A percentile compares a stretch with the other conserved stretches of the same genome.
These are phyloP conservation scores for Drosophila chauvacae DNA, from an alignment of 1,140 invertebrate genomes.

Conservation along the genomic window DNA sequence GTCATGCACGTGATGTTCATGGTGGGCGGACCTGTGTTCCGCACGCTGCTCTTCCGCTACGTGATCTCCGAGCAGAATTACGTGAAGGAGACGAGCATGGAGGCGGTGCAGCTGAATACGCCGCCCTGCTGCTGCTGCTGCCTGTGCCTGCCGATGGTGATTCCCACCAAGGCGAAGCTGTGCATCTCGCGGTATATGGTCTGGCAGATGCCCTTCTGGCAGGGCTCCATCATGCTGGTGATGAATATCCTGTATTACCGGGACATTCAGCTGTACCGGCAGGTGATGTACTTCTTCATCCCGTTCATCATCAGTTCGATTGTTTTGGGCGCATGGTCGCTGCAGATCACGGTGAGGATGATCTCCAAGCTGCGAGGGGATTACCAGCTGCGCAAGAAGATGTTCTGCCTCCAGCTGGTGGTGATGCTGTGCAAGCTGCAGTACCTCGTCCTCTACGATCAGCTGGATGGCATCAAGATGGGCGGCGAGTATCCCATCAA, in stretches of 20 bases:
- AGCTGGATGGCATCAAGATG: conserved; percentile 64
- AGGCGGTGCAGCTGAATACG: conserved; percentile 65
- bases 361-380: conserved; percentile 64
- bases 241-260: conserved; percentile 79
- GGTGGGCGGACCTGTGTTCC: conserved; percentile 66
- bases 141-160: conserved; percentile 61
- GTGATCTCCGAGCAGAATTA: conserved; percentile 75
- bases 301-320: conserved; percentile 76
- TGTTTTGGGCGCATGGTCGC: conserved; percentile 68
- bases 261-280: conserved; percentile 50
- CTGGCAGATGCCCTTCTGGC: conserved; percentile 81
- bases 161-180: conserved; percentile 70
- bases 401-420: conserved; percentile 78
- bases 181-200: conserved; percentile 74
- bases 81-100: conserved; percentile 68
- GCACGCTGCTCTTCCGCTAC: conserved; percentile 71
- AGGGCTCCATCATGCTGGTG: conserved; percentile 78
- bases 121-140: conserved; percentile 80
- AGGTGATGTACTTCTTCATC: conserved; percentile 74
- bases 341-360: conserved; percentile 79
- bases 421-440: conserved; percentile 78
- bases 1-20: conserved; percentile 83
- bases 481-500: conserved; percentile 80
- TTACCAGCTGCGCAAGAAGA: conserved; percentile 77
- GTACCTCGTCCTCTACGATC: conserved; percentile 71